phyloP scores from a whole-genome alignment of 2,797 vertebrate genomes.

The Falco rusticolus region DNA sequence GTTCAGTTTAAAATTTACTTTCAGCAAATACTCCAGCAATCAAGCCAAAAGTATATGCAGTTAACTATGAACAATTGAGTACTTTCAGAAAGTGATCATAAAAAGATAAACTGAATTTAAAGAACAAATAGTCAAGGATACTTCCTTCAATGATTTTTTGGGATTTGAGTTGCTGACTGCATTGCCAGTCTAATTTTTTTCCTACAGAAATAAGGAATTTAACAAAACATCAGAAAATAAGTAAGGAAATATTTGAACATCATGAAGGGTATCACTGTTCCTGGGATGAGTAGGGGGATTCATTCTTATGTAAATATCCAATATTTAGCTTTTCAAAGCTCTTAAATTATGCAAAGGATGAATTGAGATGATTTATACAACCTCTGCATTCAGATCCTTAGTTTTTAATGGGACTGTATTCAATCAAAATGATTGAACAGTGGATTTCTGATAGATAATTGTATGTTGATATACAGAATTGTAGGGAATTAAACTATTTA shows the following conservation, averaged over 20 bases:
- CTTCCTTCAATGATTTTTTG: neutral
- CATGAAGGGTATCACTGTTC: neutral
- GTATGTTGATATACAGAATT: neutral
- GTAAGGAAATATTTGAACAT: neutral
- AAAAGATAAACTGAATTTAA: neutral
- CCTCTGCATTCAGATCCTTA: neutral
- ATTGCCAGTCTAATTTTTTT: neutral
- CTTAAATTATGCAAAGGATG: neutral
- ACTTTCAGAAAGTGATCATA: neutral
- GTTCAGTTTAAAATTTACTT: constrained; percentile 45
- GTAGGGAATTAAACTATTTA: neutral
- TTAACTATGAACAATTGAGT: neutral
- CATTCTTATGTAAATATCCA: neutral
- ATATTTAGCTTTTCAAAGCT: neutral
- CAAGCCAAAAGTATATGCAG: neutral
- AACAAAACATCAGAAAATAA: neutral
- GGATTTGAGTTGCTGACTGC: neutral
- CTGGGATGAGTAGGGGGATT: neutral
- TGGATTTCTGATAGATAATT: neutral
- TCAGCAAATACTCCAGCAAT: constrained; percentile 34
- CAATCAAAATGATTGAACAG: neutral
- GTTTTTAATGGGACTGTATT: neutral
- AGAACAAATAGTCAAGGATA: neutral
- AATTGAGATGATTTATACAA: neutral
- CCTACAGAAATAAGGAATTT: neutral